Percentiles rank a stretch among this genome's conserved stretches.
These are phyloP conservation scores for Ladona fulva DNA, from an alignment of 1,140 invertebrate species.

Conservation along the genomic window DNA sequence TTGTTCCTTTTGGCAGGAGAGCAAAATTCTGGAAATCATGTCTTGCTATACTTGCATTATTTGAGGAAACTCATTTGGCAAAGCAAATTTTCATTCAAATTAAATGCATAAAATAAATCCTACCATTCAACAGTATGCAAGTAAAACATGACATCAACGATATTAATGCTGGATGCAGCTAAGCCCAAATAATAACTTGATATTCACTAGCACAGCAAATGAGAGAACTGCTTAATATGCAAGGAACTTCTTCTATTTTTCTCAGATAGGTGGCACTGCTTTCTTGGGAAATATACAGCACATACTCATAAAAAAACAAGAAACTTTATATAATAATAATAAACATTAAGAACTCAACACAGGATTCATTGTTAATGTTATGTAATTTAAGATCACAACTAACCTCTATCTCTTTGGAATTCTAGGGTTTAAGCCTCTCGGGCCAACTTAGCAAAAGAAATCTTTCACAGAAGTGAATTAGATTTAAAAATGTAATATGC, in stretches of 20 bases:
- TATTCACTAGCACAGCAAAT: not conserved
- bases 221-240: not conserved
- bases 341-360: not conserved
- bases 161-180: not conserved
- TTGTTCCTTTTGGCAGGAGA: too few species aligned
- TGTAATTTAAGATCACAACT: not conserved
- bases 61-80: not conserved
- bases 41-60: not conserved
- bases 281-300: not conserved
- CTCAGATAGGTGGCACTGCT: not conserved
- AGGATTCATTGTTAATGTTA: not conserved
- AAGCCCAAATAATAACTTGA: slow-evolving; percentile 7
- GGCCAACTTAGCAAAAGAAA: not conserved
- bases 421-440: not conserved
- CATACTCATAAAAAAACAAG: not conserved
- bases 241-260: not conserved
- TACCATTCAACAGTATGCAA: not conserved
- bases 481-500: not conserved
- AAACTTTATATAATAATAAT: not conserved
- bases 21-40: too few species aligned
- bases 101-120: not conserved
- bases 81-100: slow-evolving; percentile 11
- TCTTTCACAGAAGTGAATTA: not conserved
- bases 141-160: not conserved
- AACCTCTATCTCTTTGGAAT: not conserved